Conservation (phyloP, 2,797 vertebrate genomes). For the Rhinatrema bivittatum region DNA sequence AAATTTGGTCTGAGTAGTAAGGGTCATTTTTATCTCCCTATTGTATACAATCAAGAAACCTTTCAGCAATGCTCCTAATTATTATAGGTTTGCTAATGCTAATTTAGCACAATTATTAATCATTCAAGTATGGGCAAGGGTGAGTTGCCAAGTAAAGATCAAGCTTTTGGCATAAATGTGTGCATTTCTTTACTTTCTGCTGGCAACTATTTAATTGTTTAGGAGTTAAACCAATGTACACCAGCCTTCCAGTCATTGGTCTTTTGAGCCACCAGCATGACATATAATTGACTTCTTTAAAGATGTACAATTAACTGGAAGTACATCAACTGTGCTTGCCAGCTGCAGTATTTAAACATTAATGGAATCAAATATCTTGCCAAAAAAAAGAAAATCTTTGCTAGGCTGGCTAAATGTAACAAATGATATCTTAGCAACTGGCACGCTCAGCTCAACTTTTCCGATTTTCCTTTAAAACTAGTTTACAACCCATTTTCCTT, state of each 20-base stretch:
- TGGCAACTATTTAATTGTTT: constrained; percentile 47
- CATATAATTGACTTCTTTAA: constrained; percentile 36
- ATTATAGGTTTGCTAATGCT: constrained; percentile 16
- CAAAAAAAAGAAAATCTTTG: neutral
- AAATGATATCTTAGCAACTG: constrained; percentile 41
- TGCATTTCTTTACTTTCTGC: constrained; percentile 28
- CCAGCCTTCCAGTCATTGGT: constrained; percentile 43
- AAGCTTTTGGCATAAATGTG: constrained; percentile 24
- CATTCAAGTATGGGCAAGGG: constrained; percentile 22
- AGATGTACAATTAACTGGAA: constrained; percentile 33
- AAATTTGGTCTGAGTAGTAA: no score
- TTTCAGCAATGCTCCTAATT: constrained; percentile 21
- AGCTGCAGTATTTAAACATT: constrained; percentile 38
- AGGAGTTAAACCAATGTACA: constrained; percentile 34
- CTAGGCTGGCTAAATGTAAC: constrained; percentile 39
- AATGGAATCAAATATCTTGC: no score
- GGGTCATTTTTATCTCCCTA: constrained; percentile 14
- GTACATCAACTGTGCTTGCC: constrained; percentile 44
- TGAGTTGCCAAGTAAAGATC: constrained; percentile 35
- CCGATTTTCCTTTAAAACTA: constrained; percentile 37
- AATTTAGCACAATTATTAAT: constrained; percentile 25
- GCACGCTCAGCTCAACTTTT: constrained; percentile 39
- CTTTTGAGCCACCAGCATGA: constrained; percentile 33
- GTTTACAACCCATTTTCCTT: constrained; percentile 16
- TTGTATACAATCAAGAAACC: constrained; percentile 14